These are phyloP conservation scores for Drosophila subobscura DNA, from an alignment of 1,140 invertebrate species.

Conservation along the genomic window DNA sequence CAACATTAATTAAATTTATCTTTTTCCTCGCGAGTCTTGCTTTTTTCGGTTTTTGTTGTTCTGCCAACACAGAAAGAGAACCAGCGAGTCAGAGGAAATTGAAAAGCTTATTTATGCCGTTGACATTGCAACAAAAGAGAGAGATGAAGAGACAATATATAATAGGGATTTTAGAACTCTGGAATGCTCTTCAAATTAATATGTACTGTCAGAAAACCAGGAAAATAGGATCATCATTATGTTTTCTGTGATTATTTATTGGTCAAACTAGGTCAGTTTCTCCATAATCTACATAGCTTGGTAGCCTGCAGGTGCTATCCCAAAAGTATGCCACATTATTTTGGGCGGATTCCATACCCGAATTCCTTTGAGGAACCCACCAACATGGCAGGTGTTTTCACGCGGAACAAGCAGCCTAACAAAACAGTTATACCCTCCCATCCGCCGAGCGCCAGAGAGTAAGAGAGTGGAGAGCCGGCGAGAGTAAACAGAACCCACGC, in stretches of 20 bases:
- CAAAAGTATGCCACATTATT: background rate
- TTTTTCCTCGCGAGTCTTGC: background rate
- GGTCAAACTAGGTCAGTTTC: too few relatives aligned
- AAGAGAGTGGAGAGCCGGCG: background rate
- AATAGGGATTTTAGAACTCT: background rate
- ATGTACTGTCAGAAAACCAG: too few relatives aligned
- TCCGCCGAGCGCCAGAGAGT: background rate
- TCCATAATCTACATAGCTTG: too few relatives aligned
- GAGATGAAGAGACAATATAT: background rate
- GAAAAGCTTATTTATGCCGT: constrained; percentile 73
- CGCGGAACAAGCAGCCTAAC: background rate
- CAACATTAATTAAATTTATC: constrained; percentile 76
- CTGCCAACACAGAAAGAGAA: constrained; percentile 6
- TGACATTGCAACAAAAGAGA: constrained; percentile 41
- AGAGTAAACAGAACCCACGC: constrained; percentile 40
- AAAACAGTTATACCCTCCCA: constrained; percentile 2
- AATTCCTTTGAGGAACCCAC: too few relatives aligned
- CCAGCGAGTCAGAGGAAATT: constrained; percentile 59
- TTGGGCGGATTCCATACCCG: too few relatives aligned
- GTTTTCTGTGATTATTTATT: too few relatives aligned
- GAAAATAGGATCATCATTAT: too few relatives aligned
- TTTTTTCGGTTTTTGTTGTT: constrained; percentile 5
- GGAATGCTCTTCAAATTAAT: constrained; percentile 7
- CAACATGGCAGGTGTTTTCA: background rate
- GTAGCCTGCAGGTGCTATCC: background rate